Evolutionary conservation across 2,113 vertebrate species (phyloP).

Genomic region (Pundamilia nyererei): DNA sequence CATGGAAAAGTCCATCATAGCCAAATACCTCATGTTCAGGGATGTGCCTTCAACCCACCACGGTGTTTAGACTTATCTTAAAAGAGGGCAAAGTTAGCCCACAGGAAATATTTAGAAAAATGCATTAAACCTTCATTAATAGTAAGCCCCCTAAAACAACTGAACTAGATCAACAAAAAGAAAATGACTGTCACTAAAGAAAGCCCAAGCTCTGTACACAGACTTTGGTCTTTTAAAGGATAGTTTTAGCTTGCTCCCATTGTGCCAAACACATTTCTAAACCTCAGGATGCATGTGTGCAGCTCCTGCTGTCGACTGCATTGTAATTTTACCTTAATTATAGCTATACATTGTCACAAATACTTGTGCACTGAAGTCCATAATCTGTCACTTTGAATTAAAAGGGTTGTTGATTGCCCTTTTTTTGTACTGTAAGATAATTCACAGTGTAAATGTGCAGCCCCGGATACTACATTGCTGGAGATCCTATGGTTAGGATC

Average conservation of each 20-base stretch:
- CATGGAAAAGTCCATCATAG: slow-evolving; percentile 21
- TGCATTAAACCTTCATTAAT: background rate
- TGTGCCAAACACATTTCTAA: background rate
- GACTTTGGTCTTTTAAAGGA: background rate
- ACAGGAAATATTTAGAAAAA: background rate
- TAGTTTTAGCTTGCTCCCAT: background rate
- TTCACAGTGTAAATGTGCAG: background rate
- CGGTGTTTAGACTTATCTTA: background rate
- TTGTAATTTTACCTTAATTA: background rate
- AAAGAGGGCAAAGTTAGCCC: background rate
- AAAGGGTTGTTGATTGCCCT: background rate
- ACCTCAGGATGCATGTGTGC: background rate
- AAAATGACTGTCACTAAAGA: background rate
- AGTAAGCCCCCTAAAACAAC: background rate
- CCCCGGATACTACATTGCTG: background rate
- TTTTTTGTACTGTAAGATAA: background rate
- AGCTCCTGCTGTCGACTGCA: background rate
- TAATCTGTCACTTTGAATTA: background rate
- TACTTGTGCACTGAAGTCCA: background rate
- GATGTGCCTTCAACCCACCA: background rate
- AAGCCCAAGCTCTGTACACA: background rate
- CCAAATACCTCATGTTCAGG: slow-evolving; percentile 9
- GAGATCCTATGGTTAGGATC: background rate
- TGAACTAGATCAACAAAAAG: background rate
- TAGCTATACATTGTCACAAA: rapidly evolving